A percentile compares a stretch with the other conserved stretches of the same genome.
These are phyloP conservation scores for Danionella dracula DNA, from an alignment of 2,797 vertebrate genomes.

Conservation along the genomic window DNA sequence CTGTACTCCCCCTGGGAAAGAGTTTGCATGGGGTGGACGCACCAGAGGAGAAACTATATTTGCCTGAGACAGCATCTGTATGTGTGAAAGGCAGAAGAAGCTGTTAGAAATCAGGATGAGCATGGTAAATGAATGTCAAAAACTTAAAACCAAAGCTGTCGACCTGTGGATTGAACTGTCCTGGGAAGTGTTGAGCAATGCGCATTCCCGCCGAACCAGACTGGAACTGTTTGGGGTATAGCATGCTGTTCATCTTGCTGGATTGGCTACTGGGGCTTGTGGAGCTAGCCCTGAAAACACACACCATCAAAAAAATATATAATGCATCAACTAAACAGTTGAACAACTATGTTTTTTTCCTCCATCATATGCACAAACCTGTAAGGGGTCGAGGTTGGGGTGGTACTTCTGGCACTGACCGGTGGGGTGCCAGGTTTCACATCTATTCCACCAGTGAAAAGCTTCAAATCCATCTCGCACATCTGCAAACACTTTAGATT, in stretches of 20 bases:
- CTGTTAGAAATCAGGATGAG: background rate
- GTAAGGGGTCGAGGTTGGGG: slow-evolving; percentile 94
- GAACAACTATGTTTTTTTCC: too few species aligned
- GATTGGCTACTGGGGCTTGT: slow-evolving; percentile 97
- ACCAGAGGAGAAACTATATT: slow-evolving; percentile 93
- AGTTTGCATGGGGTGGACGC: slow-evolving; percentile 87
- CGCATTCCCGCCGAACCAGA: slow-evolving; percentile 83
- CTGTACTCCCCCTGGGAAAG: slow-evolving; percentile 87
- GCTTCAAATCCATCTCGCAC: slow-evolving; percentile 94
- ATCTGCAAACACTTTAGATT: slow-evolving; percentile 79
- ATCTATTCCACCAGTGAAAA: slow-evolving; percentile 90
- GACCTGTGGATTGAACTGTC: slow-evolving; percentile 96
- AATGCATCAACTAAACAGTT: too few species aligned
- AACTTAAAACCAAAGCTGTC: background rate
- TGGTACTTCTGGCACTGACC: slow-evolving; percentile 84
- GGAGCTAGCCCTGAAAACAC: slow-evolving; percentile 82
- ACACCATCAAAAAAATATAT: slow-evolving; percentile 25
- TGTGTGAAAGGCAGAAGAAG: background rate
- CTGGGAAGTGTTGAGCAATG: slow-evolving; percentile 88
- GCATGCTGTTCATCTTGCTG: slow-evolving; percentile 95
- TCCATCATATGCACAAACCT: slow-evolving; percentile 61
- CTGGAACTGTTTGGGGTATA: slow-evolving; percentile 97
- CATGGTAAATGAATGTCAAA: background rate
- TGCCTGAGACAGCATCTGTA: slow-evolving; percentile 92
- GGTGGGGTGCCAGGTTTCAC: slow-evolving; percentile 95